These are phyloP conservation scores for Seriola rivoliana DNA, from an alignment of 2,113 vertebrate genomes.

Conservation along the genomic window DNA sequence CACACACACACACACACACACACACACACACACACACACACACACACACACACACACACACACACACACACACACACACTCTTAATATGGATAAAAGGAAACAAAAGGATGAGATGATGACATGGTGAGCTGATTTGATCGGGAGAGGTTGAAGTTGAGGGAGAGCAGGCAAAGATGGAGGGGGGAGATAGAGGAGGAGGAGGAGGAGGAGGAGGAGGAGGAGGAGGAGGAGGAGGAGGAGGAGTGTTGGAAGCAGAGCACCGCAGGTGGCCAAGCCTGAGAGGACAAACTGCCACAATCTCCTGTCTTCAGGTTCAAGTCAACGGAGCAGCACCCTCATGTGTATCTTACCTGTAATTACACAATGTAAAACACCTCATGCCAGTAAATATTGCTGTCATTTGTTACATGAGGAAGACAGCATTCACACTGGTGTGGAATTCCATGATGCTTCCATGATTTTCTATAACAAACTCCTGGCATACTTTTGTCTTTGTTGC, in stretches of 20 bases:
- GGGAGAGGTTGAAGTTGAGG: conserved; percentile 7
- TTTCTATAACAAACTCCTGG: neutral
- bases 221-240: neutral
- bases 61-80: conserved; percentile 2
- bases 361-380: neutral
- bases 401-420: neutral
- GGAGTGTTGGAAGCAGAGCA: neutral
- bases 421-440: neutral
- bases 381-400: neutral
- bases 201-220: neutral
- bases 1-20: too few relatives aligned
- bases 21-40: conserved; percentile 1
- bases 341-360: conserved; percentile 49
- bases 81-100: conserved; percentile 20
- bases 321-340: conserved; percentile 58
- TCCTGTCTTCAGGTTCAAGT: neutral
- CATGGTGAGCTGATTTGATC: neutral
- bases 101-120: conserved; percentile 8
- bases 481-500: neutral
- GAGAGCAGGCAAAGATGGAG: neutral
- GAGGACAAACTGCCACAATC: neutral
- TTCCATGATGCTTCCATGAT: neutral
- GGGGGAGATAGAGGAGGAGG: neutral
- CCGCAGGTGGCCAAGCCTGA: neutral
- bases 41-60: too few relatives aligned